Conservation (phyloP, 2,888 invertebrate species). For the Dasysyrphus albostriatus region DNA sequence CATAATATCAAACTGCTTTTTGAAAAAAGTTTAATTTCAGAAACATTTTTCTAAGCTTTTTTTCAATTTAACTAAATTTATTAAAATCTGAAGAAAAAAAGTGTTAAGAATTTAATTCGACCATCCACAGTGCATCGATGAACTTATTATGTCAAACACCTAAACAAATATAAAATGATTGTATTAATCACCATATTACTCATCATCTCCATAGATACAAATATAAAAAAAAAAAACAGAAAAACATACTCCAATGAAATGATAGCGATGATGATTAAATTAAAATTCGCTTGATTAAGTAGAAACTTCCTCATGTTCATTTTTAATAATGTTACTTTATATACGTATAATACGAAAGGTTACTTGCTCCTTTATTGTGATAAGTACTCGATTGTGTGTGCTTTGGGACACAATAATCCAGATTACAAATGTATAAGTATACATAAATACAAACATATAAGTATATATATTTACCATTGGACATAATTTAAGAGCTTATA, state of each 20-base stretch:
- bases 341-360: not conserved
- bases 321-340: constrained; percentile 29
- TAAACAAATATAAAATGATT: constrained; percentile 19
- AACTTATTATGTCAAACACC: not conserved
- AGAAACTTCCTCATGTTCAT: constrained; percentile 39
- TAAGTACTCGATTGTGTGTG: constrained; percentile 34
- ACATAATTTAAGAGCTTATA: constrained; percentile 59
- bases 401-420: constrained; percentile 1
- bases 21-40: too few species aligned
- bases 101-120: too few species aligned
- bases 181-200: constrained; percentile 56
- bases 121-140: not conserved
- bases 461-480: constrained; percentile 4
- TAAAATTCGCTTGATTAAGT: constrained; percentile 70
- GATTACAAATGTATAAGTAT: constrained; percentile 40
- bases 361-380: constrained; percentile 25
- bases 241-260: constrained; percentile 15
- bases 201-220: constrained; percentile 45
- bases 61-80: too few species aligned
- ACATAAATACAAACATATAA: not conserved
- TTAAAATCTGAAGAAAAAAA: too few species aligned
- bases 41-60: too few species aligned
- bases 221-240: not conserved
- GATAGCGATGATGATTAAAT: constrained; percentile 57
- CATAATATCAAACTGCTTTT: too few species aligned